Base-by-base conservation (phyloP, 2,888 invertebrate species). In the Omphaloscelis lunosa region DNA sequence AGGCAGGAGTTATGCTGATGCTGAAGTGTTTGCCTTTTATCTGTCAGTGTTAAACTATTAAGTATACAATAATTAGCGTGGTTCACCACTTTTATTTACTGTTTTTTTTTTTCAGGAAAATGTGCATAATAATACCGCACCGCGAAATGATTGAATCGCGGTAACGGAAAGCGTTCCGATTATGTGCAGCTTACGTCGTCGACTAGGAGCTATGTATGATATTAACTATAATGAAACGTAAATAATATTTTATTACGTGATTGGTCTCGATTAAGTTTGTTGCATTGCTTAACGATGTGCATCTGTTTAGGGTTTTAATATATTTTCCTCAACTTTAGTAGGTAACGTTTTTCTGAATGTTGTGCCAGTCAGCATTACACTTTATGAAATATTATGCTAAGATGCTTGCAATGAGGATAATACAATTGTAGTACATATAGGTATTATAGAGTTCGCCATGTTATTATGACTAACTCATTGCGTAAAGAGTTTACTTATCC, bases 211-310 rank as follows among this genome's bases (percentile, higher is more conserved):
- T 65, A 65, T 29, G 12, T 29, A 56, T 17, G 20, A 51, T 23
- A 58, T 56, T 45, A 45, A 45, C 15, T 45, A 11, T n/a, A n/a
- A 11, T 1, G 29, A 41, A 74, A 74, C 29, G 20, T 34, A n/a
- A 72, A 58, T n/a, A n/a, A 3, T 41, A 75, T 45, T 70, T 79
- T 70, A 61, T 61, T 34, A 53, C 27, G 5, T 27, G 17, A 48
- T 48, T 70, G 23, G 45, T 61, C 17, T 69, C 27, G n/a, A 61
- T 69, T 29, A n/a, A 29, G 23, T 41, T 59, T 69, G 23, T 27
- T 48, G 11, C 23, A 51, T 51, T 59, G 0, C 6, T 9, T 27
- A 9, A 17, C 2, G 23, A 20, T 51, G 5, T 23, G n/a, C n/a
- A n/a, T n/a, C n/a, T n/a, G 8, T 51, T 48, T 41, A 17, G 20